Base-by-base conservation (phyloP, 2,797 vertebrate species). In the Poeciliopsis turneri region DNA sequence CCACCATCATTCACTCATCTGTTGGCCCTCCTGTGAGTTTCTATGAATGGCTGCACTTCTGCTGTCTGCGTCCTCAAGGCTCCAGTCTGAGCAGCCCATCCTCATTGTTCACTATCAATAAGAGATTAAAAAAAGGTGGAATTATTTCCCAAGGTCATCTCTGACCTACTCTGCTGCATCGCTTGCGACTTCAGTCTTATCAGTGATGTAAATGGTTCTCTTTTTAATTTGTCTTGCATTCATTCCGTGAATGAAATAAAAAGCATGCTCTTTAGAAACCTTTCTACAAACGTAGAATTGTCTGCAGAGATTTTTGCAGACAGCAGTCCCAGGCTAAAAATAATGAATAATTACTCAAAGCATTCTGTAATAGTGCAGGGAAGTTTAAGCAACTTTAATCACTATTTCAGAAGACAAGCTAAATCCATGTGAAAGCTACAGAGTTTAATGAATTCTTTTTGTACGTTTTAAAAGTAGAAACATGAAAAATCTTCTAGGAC, bases 41-140 rank as follows among this genome's bases (percentile, higher is more conserved):
- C 71, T 84, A 78, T 88, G 85, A 89, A 86, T 81, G 79, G 70
- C 51, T n/a, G 18, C 1, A 0, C 68, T 83, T 74, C 68, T 83
- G 75, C 76, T 76, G 71, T 83, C 77, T 71, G 5, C 68, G 76
- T 84, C 76, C 66, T 78, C 70, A 46, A 55, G 55, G 49, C 72
- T 84, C 53, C 6, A 45, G 25, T 69, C 68, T 75, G 36, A 78
- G 68, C 46, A 61, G 70, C 25, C 25, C 43, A 18, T 75, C 30
- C 5, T 11, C 33, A 47, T 87, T 36, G 77, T 66, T 76, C 41
- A 45, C 11, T 45, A 82, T 74, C 51, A 79, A 51, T 74, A 61
- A 76, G 53, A 84, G 30, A 78, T 8, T 51, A 61, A 83, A 43
- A 61, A 28, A 47, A 43, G 4, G 18, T 39, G 4, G 1, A 72